A percentile compares a stretch with the other conserved stretches of the same genome.
These are phyloP conservation scores for Parauchenoglanis ngamensis DNA, from an alignment of 2,797 vertebrate genomes.

Conservation along the genomic window DNA sequence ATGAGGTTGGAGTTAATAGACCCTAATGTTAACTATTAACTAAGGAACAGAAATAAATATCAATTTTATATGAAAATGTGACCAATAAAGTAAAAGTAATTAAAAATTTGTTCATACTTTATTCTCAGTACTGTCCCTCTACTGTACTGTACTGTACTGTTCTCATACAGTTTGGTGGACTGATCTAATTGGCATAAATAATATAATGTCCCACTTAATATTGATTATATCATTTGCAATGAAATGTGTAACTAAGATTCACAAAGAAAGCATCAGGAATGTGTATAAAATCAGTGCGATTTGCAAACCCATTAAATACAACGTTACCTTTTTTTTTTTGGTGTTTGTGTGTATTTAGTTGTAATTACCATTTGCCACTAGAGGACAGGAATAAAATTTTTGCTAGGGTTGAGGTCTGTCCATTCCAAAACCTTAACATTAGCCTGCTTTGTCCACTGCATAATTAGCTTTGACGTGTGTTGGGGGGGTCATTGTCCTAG, in stretches of 20 bases:
- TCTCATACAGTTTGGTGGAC: background rate
- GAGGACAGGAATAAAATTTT: background rate
- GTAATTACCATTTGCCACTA: background rate
- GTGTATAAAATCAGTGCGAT: background rate
- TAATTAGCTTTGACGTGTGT: too few species aligned
- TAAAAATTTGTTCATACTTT: constrained; percentile 23
- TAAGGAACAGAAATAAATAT: constrained; percentile 66
- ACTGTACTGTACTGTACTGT: too few species aligned
- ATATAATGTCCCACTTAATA: background rate
- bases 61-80: constrained; percentile 73
- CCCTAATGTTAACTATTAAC: constrained; percentile 77
- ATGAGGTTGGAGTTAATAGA: constrained; percentile 60
- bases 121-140: background rate
- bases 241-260: background rate
- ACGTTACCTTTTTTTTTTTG: too few species aligned
- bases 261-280: background rate
- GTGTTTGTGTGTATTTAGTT: background rate
- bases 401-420: too few species aligned
- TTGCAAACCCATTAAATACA: background rate
- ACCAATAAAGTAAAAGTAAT: constrained; percentile 70
- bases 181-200: background rate
- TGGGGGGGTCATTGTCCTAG: too few species aligned
- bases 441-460: too few species aligned
- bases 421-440: too few species aligned
- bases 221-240: background rate